phyloP scores from a whole-genome alignment of 2,888 invertebrate genomes.

The Cryptus armator region DNA sequence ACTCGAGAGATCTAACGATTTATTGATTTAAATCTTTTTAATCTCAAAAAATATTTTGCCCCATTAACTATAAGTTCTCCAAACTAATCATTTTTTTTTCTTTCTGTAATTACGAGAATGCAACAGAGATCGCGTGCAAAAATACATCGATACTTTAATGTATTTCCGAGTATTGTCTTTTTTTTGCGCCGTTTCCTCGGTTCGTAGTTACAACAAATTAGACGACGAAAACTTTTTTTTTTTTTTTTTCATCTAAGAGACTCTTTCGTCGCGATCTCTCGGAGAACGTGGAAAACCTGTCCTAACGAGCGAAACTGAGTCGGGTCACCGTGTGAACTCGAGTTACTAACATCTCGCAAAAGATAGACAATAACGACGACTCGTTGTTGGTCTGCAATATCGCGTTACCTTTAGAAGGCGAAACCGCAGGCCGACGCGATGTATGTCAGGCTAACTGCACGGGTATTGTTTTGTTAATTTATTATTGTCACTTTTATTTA shows the following conservation, averaged over 20 bases:
- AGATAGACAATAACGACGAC: conserved; percentile 34
- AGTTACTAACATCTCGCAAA: conserved; percentile 31
- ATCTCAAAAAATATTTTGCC: too few relatives aligned
- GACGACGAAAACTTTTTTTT: conserved; percentile 1
- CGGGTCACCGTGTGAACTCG: conserved; percentile 55
- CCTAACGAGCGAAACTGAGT: conserved; percentile 66
- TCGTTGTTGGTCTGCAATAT: background rate
- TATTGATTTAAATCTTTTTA: too few relatives aligned
- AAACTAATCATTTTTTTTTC: too few relatives aligned
- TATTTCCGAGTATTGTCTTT: background rate
- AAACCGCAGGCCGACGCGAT: background rate
- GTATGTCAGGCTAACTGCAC: background rate
- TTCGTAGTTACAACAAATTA: conserved; percentile 53
- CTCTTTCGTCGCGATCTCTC: background rate
- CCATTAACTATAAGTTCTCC: too few relatives aligned
- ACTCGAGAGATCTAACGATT: too few relatives aligned
- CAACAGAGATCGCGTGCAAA: background rate
- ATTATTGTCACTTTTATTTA: conserved; percentile 35
- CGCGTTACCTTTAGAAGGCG: conserved; percentile 12
- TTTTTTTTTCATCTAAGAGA: conserved; percentile 1
- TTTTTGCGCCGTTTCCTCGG: too few relatives aligned
- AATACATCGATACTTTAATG: conserved; percentile 8
- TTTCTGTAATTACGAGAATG: background rate
- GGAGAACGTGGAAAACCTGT: conserved; percentile 4
- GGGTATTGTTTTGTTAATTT: background rate